Percentiles rank a stretch among this genome's conserved stretches.
Conservation (phyloP, 2,888 invertebrate species). For the Drosophila borborema region DNA sequence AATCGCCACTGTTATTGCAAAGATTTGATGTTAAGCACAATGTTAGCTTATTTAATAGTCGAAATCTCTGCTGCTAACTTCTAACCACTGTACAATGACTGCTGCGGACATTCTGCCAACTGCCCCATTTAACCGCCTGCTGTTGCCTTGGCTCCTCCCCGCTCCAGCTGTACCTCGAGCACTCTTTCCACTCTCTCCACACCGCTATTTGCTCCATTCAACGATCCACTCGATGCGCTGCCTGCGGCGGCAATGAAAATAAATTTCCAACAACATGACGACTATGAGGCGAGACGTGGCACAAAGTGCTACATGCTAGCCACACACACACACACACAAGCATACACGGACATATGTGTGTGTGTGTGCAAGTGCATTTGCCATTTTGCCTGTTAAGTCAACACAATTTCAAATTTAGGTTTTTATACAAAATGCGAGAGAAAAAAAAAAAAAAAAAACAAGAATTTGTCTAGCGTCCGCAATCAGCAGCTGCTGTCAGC, state of each 20-base stretch:
- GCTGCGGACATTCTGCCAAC: slow-evolving; percentile 24
- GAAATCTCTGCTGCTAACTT: not conserved
- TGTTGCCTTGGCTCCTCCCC: not conserved
- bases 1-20: not conserved
- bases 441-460: not conserved
- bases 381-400: slow-evolving; percentile 74
- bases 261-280: slow-evolving; percentile 75
- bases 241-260: slow-evolving; percentile 79
- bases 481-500: slow-evolving; percentile 13
- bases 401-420: slow-evolving; percentile 79
- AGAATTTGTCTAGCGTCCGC: slow-evolving; percentile 48
- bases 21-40: not conserved
- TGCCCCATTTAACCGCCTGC: slow-evolving; percentile 4
- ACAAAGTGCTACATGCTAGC: slow-evolving; percentile 68
- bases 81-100: slow-evolving; percentile 8
- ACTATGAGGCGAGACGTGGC: slow-evolving; percentile 73
- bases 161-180: not conserved
- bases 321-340: not conserved
- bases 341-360: not conserved
- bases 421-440: slow-evolving; percentile 70
- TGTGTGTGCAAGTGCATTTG: slow-evolving; percentile 57
- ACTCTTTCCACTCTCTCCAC: not conserved
- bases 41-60: not conserved
- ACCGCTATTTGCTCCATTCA: not conserved
- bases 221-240: slow-evolving; percentile 46